phyloP scores from a whole-genome alignment of 2,113 vertebrate genomes.

The Eulemur rufifrons region DNA sequence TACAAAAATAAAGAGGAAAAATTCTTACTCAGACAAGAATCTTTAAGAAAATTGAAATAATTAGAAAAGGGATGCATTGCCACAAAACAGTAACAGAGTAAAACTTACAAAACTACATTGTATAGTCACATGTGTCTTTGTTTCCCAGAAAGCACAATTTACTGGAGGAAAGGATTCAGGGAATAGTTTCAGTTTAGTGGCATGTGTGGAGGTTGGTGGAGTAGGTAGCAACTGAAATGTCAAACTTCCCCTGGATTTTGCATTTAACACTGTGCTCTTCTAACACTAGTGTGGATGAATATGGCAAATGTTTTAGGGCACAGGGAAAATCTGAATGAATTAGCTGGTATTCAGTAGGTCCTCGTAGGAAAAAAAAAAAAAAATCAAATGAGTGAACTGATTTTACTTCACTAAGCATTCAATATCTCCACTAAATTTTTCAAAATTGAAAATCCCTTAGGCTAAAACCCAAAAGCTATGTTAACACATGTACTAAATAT shows the following conservation, averaged over 20 bases:
- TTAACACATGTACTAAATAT: slow-evolving; percentile 39
- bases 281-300: neutral
- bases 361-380: neutral
- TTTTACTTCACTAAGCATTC: slow-evolving; percentile 38
- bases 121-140: neutral
- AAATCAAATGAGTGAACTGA: neutral
- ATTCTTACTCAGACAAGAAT: neutral
- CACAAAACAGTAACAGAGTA: neutral
- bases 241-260: neutral
- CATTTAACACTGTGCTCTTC: neutral
- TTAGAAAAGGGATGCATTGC: neutral
- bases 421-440: slow-evolving; percentile 16
- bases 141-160: neutral
- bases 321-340: slow-evolving; percentile 15
- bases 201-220: neutral
- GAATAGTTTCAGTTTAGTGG: neutral
- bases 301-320: neutral
- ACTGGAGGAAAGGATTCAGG: neutral
- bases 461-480: neutral
- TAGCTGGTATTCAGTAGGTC: neutral
- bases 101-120: neutral
- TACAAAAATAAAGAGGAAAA: neutral
- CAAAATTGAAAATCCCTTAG: slow-evolving; percentile 28
- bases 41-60: neutral
- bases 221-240: neutral